These are phyloP conservation scores for Stenodera caucasica DNA, from an alignment of 2,888 invertebrate genomes.

Conservation along the genomic window DNA sequence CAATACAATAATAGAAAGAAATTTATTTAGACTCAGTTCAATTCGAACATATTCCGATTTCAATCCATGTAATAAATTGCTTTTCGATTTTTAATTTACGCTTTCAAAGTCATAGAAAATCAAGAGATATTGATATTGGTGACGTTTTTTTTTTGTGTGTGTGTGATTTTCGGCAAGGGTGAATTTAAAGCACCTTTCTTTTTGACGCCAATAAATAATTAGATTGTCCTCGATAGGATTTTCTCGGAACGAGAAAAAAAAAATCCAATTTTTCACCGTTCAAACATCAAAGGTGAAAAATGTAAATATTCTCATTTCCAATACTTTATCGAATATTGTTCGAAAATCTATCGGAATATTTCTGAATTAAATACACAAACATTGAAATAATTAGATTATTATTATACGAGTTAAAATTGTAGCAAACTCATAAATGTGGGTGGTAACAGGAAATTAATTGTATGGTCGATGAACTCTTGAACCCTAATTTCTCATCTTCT, in stretches of 20 bases:
- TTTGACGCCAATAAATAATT: background rate
- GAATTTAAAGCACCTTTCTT: background rate
- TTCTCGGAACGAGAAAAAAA: background rate
- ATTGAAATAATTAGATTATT: too few species aligned
- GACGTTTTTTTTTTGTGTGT: background rate
- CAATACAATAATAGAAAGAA: too few species aligned
- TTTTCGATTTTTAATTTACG: background rate
- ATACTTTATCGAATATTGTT: too few species aligned
- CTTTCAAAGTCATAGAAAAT: background rate
- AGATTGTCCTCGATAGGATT: background rate
- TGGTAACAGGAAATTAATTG: slow-evolving; percentile 1
- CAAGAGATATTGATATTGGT: background rate
- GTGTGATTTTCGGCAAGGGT: background rate
- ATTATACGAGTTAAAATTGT: too few species aligned
- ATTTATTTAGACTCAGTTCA: too few species aligned
- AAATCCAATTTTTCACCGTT: background rate
- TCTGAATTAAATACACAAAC: too few species aligned
- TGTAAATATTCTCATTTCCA: background rate
- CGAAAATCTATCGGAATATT: too few species aligned
- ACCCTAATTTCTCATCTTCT: background rate
- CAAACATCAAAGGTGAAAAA: background rate
- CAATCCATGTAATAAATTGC: background rate
- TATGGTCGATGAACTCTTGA: background rate
- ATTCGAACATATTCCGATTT: too few species aligned
- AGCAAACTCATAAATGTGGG: background rate